Evolutionary conservation across 2,113 vertebrate genomes (phyloP), one percentile per base, ranked within the genome.

Genomic region (Colaptes auratus): DNA sequence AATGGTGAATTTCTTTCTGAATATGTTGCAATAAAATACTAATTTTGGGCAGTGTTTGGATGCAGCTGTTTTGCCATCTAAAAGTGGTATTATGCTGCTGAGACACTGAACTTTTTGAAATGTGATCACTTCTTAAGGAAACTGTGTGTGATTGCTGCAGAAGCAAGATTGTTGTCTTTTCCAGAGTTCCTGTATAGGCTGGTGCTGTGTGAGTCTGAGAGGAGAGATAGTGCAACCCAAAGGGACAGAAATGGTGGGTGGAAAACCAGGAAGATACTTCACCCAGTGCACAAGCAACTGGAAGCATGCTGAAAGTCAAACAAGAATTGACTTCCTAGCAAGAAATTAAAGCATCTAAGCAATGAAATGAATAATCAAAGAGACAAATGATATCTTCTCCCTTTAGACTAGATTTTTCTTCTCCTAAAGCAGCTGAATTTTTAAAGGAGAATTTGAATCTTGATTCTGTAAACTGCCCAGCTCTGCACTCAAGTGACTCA

Each of bases 261-360:
- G 33, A 30, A 64, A 70, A 88, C 0, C 27, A 78, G 56, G n/a
- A 73, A 58, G 14, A 7, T 71, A 46, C 60, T 92, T 88, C 86
- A 69, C 8, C 15, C 58, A 17, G 33, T 78, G n/a, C 44, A 60
- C 5, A 64, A 88, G 33, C 50, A 83, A 39, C 73, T 86, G 46
- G 63, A 88, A 86, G 65, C 44, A 58, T 39, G 44, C 66, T 86
- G 86, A 92, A 82, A 90, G 81, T 61, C 31, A 86, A 93, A 82
- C 50, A 81, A 78, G 66, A 76, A 95, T 75, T 76, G 0, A 55
- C 44, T 93, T 81, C 18, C 53, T 64, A 71, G 61, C 48, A 94
- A 86, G 56, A 93, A 85, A 92, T 77, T 67, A 88, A 90, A 88
- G 42, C 42, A 83, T 86, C 31, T 18, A 50, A 75, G 33, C 61